A percentile compares a stretch with the other conserved stretches of the same genome.
phyloP scores from a whole-genome alignment of 2,888 invertebrate species.

The Catocala sponsa region DNA sequence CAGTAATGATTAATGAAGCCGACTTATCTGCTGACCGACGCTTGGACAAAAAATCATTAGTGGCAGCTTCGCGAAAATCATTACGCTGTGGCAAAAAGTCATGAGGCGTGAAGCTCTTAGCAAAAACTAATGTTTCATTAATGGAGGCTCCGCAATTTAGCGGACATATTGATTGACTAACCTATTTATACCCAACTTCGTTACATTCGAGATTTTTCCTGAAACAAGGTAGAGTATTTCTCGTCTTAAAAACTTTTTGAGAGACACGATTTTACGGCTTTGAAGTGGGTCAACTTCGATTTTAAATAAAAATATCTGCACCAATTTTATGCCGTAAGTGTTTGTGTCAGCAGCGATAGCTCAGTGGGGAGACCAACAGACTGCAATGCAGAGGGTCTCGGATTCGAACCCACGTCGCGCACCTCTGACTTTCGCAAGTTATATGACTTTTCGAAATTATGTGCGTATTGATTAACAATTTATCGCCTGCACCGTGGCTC shows the following conservation, averaged over 20 bases:
- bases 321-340: neutral
- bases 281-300: constrained; percentile 11
- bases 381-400: no score
- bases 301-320: neutral
- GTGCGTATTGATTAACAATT: no score
- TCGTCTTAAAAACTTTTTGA: constrained; percentile 6
- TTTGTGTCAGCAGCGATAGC: no score
- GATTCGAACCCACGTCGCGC: no score
- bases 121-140: constrained; percentile 51
- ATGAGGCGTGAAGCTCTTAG: constrained; percentile 45
- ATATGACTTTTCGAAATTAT: no score
- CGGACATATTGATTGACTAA: constrained; percentile 33
- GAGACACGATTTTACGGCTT: neutral
- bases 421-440: no score
- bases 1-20: constrained; percentile 54
- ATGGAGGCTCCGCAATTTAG: constrained; percentile 29
- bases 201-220: constrained; percentile 12
- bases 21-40: constrained; percentile 51
- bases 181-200: constrained; percentile 30
- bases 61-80: constrained; percentile 54
- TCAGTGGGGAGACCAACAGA: no score
- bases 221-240: constrained; percentile 6
- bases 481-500: no score
- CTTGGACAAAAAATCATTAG: constrained; percentile 49
- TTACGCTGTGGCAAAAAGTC: constrained; percentile 57